Percentiles rank a stretch among this genome's conserved stretches.
These are phyloP conservation scores for Hetaerina titia DNA, from an alignment of 2,888 invertebrate genomes.

Conservation along the genomic window DNA sequence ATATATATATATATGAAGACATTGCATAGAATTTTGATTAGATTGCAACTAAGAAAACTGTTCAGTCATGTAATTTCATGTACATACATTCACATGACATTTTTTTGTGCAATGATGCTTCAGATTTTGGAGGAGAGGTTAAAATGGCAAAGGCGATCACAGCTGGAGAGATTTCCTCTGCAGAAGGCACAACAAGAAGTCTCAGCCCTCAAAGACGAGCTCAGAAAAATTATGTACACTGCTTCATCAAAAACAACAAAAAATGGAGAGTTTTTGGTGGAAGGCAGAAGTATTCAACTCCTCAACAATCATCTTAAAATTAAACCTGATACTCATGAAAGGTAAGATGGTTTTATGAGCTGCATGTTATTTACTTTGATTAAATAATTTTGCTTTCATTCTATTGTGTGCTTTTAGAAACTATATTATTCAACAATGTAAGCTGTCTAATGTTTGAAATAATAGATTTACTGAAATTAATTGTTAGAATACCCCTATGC, in stretches of 20 bases:
- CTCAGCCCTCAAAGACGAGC: not conserved
- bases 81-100: not conserved
- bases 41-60: too few species aligned
- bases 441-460: too few species aligned
- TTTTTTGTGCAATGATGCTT: not conserved
- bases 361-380: too few species aligned
- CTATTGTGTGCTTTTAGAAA: too few species aligned
- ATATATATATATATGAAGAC: too few species aligned
- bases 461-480: too few species aligned
- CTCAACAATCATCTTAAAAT: not conserved
- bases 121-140: not conserved
- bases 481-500: too few species aligned
- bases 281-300: not conserved
- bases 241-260: not conserved
- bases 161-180: not conserved
- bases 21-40: too few species aligned
- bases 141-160: not conserved
- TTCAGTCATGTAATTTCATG: too few species aligned
- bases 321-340: not conserved
- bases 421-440: too few species aligned
- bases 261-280: not conserved
- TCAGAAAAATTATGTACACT: not conserved
- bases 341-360: not conserved
- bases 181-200: not conserved
- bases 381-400: too few species aligned